phyloP scores from a whole-genome alignment of 2,888 invertebrate species.

The Drosophila hawaiiensis region DNA sequence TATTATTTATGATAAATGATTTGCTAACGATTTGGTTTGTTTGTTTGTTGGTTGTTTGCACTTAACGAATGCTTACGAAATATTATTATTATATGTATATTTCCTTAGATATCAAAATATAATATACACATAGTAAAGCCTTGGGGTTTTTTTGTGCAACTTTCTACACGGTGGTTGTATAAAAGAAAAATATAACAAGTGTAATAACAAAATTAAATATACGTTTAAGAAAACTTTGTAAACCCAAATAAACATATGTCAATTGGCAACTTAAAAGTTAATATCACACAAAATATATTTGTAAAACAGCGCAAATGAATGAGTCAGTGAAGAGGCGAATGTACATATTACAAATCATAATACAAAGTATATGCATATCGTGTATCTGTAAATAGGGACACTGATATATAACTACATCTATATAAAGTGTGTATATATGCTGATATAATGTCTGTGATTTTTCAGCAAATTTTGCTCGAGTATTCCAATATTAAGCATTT shows the following conservation, averaged over 20 bases:
- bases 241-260: constrained; percentile 31
- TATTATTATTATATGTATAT: constrained; percentile 37
- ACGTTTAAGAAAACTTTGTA: constrained; percentile 24
- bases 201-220: constrained; percentile 34
- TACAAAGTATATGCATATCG: constrained; percentile 32
- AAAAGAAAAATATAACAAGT: constrained; percentile 27
- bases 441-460: constrained; percentile 23
- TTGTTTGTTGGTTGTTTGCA: constrained; percentile 23
- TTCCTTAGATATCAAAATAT: constrained; percentile 45
- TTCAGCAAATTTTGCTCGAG: constrained; percentile 47
- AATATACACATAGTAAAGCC: constrained; percentile 59
- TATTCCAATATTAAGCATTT: constrained; percentile 50
- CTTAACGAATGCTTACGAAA: constrained; percentile 58
- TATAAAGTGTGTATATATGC: constrained; percentile 6
- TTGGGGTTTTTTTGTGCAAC: constrained; percentile 70
- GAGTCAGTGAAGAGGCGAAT: constrained; percentile 62
- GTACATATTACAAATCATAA: constrained; percentile 54
- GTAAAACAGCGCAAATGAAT: constrained; percentile 69
- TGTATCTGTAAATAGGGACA: constrained; percentile 23
- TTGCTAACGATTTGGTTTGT: constrained; percentile 52
- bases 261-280: constrained; percentile 68
- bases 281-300: constrained; percentile 68
- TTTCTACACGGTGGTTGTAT: constrained; percentile 72
- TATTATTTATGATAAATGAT: constrained; percentile 45
- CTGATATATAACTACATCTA: constrained; percentile 6